phyloP scores from a whole-genome alignment of 2,113 vertebrate genomes.

The Balaenoptera acutorostrata region DNA sequence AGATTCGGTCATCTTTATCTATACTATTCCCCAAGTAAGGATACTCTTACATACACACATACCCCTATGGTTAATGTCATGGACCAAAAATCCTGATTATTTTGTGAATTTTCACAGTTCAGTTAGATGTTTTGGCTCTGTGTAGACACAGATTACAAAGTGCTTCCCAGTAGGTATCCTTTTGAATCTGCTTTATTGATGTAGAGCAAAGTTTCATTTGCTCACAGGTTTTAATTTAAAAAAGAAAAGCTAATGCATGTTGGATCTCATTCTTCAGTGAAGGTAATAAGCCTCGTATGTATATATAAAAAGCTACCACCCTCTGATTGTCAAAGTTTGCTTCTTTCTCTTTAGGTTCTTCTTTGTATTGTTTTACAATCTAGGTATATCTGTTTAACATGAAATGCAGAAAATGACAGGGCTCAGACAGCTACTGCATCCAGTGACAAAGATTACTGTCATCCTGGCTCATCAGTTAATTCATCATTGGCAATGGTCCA shows the following conservation, averaged over 20 bases:
- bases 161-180: constrained; percentile 5
- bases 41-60: not conserved
- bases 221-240: constrained; percentile 3
- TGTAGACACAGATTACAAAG: constrained; percentile 34
- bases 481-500: constrained; percentile 94
- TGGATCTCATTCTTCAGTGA: not conserved
- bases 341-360: constrained; percentile 75
- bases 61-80: not conserved
- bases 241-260: constrained; percentile 30
- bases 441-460: constrained; percentile 95
- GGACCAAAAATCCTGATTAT: constrained; percentile 30
- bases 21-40: not conserved
- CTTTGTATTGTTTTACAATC: constrained; percentile 85
- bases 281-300: not conserved
- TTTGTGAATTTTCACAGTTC: constrained; percentile 35
- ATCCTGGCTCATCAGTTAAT: constrained; percentile 93
- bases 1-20: constrained; percentile 1
- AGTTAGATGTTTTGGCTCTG: constrained; percentile 33
- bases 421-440: constrained; percentile 96
- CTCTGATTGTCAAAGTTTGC: constrained; percentile 64
- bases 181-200: constrained; percentile 19
- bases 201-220: constrained; percentile 23
- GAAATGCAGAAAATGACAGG: constrained; percentile 97
- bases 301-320: constrained; percentile 13
- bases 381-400: constrained; percentile 97